A percentile compares a stretch with the other conserved stretches of the same genome.
Conservation (phyloP, 2,113 vertebrate species). For the Forbesichthys papilliferus region DNA sequence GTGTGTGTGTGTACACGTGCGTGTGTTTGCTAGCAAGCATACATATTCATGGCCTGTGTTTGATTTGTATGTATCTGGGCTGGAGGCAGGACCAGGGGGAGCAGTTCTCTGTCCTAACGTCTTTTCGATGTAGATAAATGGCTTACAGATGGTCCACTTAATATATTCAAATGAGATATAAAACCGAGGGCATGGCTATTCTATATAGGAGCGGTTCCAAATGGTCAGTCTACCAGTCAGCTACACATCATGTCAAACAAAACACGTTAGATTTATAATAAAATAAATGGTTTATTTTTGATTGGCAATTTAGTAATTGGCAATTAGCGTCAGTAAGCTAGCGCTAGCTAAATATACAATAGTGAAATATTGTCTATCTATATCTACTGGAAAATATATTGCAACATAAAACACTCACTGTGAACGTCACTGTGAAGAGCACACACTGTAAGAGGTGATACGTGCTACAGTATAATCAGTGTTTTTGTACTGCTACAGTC, state of each 20-base stretch:
- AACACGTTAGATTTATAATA: too few species aligned
- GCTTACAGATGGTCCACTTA: slow-evolving; percentile 81
- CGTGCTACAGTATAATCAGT: too few species aligned
- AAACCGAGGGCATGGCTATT: slow-evolving; percentile 59
- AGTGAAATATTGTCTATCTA: too few species aligned
- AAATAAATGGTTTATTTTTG: too few species aligned
- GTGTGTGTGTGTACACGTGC: slow-evolving; percentile 32
- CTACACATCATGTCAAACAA: neutral
- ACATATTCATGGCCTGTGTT: slow-evolving; percentile 26
- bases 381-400: too few species aligned
- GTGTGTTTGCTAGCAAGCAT: slow-evolving; percentile 7
- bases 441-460: too few species aligned
- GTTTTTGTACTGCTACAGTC: too few species aligned
- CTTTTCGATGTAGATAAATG: slow-evolving; percentile 81
- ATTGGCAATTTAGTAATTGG: too few species aligned
- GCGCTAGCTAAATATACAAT: too few species aligned
- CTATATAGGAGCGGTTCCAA: slow-evolving; percentile 39
- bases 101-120: slow-evolving; percentile 63
- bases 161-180: slow-evolving; percentile 79
- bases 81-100: slow-evolving; percentile 56
- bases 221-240: slow-evolving; percentile 9
- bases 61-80: slow-evolving; percentile 46
- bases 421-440: too few species aligned
- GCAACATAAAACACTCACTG: too few species aligned
- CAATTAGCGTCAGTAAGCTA: too few species aligned